A percentile compares a stretch with the other conserved stretches of the same genome.
phyloP scores from a whole-genome alignment of 2,888 invertebrate genomes.

The Cybosia mesomella region DNA sequence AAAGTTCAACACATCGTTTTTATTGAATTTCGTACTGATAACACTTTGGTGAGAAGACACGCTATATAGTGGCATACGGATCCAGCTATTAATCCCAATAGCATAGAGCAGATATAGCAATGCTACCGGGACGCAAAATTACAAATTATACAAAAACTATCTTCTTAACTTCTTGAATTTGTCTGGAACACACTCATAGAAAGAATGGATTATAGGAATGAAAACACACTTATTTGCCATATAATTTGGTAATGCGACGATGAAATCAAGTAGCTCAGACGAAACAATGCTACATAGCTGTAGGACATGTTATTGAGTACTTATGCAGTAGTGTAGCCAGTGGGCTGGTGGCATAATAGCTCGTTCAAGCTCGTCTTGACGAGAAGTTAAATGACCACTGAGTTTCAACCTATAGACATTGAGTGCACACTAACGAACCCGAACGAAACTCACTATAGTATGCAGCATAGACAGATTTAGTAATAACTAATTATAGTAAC shows the following conservation, averaged over 20 bases:
- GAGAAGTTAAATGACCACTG: background rate
- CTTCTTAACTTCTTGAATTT: too few relatives aligned
- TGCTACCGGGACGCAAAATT: too few relatives aligned
- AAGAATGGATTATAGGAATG: too few relatives aligned
- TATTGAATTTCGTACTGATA: too few relatives aligned
- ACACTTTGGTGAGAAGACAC: background rate
- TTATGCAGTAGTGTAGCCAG: background rate
- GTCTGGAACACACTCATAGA: too few relatives aligned
- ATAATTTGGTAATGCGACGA: background rate
- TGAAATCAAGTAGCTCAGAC: background rate
- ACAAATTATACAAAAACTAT: too few relatives aligned
- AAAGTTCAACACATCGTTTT: too few relatives aligned
- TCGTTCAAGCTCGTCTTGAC: background rate
- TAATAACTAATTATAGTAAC: too few relatives aligned
- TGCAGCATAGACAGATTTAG: background rate
- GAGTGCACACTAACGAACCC: background rate
- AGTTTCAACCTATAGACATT: background rate
- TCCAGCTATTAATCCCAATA: background rate
- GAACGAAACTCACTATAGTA: background rate
- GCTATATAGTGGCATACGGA: background rate
- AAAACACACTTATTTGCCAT: too few relatives aligned
- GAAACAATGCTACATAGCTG: background rate
- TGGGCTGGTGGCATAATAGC: background rate
- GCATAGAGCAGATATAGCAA: too few relatives aligned
- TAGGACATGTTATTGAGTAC: background rate